phyloP scores from a whole-genome alignment of 2,888 invertebrate species.

The Mesorhabditis sp. region DNA sequence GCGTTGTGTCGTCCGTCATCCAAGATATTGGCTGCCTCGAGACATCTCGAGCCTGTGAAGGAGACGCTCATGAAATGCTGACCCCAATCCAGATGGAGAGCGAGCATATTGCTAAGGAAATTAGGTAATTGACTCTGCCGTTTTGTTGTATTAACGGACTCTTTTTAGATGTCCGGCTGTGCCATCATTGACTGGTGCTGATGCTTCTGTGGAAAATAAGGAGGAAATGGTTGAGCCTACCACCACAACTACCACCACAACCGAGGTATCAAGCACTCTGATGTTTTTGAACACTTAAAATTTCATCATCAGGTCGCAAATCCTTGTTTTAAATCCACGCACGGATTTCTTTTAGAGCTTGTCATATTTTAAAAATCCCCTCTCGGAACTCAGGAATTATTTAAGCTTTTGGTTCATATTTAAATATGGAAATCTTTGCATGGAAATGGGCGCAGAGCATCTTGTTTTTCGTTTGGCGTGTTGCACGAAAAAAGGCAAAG shows the following conservation, averaged over 20 bases:
- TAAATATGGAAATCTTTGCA: too few relatives aligned
- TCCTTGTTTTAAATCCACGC: too few relatives aligned
- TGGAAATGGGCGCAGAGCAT: too few relatives aligned
- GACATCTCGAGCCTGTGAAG: conserved; percentile 21
- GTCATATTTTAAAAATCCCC: too few relatives aligned
- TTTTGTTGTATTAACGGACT: neutral
- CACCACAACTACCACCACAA: neutral
- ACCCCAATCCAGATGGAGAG: conserved; percentile 47
- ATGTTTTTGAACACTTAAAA: neutral
- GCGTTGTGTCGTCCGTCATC: conserved; percentile 15
- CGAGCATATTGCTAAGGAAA: conserved; percentile 39
- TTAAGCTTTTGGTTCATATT: too few relatives aligned
- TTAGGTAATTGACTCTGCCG: conserved; percentile 15
- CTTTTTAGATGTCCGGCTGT: neutral
- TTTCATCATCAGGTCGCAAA: too few relatives aligned
- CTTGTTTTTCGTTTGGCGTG: too few relatives aligned
- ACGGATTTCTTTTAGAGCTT: too few relatives aligned
- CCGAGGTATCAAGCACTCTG: neutral
- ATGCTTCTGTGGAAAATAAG: neutral
- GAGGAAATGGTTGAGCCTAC: neutral
- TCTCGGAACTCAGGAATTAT: too few relatives aligned
- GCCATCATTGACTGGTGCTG: neutral
- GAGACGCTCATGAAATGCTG: conserved; percentile 42
- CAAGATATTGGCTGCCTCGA: conserved; percentile 20
- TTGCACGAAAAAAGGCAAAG: too few relatives aligned